Conservation (phyloP, 2,888 invertebrate species). For the Lasioglossum malachurum region DNA sequence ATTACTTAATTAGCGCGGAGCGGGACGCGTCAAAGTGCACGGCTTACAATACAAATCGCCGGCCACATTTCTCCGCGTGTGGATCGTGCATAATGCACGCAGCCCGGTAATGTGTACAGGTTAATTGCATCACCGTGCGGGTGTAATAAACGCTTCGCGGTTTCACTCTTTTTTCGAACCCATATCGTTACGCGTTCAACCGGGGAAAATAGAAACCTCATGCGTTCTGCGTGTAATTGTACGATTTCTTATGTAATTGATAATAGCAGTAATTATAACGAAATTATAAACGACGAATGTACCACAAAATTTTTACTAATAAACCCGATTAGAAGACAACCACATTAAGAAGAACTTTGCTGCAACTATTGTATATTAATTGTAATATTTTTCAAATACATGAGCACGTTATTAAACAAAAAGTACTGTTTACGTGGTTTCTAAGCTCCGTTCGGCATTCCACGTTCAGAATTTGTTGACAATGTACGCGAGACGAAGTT, state of each 20-base stretch:
- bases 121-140: conserved; percentile 28
- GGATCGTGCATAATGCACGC: conserved; percentile 15
- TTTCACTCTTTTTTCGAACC: conserved; percentile 28
- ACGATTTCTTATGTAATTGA: not conserved
- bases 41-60: conserved; percentile 28
- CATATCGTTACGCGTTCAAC: not conserved
- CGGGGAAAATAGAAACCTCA: not conserved
- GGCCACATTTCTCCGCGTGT: conserved; percentile 12
- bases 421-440: not conserved
- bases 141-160: conserved; percentile 23
- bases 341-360: not conserved
- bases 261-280: not conserved
- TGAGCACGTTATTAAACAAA: not conserved
- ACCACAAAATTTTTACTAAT: not conserved
- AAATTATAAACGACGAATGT: not conserved
- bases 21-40: conserved; percentile 23
- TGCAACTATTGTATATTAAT: not conserved
- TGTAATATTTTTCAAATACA: not conserved
- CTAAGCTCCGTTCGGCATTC: not conserved
- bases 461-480: conserved; percentile 6
- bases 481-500: not conserved
- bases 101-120: not conserved
- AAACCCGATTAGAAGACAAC: not conserved
- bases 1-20: conserved; percentile 36
- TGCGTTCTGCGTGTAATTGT: not conserved